Percentiles rank a stretch among this genome's conserved stretches.
Conservation (phyloP, 2,113 vertebrate species). For the Osmerus mordax region DNA sequence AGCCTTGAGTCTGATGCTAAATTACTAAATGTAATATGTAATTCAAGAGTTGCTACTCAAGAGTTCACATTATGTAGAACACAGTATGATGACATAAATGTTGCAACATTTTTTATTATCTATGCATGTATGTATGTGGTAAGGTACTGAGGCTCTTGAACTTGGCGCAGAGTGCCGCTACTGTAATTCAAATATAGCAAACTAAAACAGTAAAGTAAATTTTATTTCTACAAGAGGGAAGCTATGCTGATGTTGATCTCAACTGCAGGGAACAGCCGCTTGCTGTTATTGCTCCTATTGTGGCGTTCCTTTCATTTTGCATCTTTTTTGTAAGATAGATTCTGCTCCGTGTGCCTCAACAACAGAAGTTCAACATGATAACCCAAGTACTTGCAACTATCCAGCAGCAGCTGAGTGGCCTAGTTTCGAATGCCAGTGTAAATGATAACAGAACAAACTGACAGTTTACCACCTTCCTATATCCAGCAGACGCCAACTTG, state of each 20-base stretch:
- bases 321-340: not conserved
- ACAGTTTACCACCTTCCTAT: too few species aligned
- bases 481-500: too few species aligned
- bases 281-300: constrained; percentile 5
- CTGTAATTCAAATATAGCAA: not conserved
- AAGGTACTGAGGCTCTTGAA: constrained; percentile 1
- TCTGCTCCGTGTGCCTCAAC: not conserved
- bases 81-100: too few species aligned
- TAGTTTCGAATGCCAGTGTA: constrained; percentile 5
- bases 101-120: too few species aligned
- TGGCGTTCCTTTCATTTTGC: constrained; percentile 3
- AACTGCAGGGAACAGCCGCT: constrained; percentile 10
- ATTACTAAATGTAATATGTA: too few species aligned
- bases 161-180: not conserved
- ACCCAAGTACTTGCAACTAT: not conserved
- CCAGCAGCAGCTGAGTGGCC: not conserved
- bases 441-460: too few species aligned
- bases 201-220: not conserved
- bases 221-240: constrained; percentile 10
- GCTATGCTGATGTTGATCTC: constrained; percentile 20
- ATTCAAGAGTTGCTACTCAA: too few species aligned
- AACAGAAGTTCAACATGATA: not conserved
- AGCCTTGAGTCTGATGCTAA: constrained; percentile 44
- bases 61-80: too few species aligned
- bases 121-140: too few species aligned